Evolutionary conservation across 2,113 vertebrate species (phyloP).

Genomic region (Mastomys coucha): DNA sequence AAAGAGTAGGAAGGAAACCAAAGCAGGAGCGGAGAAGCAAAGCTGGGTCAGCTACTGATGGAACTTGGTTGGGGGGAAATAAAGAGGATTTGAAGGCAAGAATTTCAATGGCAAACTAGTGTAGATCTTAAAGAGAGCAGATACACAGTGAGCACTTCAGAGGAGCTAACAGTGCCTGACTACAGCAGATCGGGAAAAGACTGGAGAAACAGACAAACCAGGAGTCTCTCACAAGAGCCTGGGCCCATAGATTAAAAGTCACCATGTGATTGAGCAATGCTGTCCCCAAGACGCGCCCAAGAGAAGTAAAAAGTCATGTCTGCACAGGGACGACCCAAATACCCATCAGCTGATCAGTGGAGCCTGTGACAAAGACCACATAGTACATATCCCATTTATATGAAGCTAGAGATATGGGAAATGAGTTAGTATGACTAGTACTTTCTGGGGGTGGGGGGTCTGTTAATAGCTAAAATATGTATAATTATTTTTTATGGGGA

Average conservation of each 20-base stretch:
- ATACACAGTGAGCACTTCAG: neutral
- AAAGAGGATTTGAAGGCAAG: conserved; percentile 24
- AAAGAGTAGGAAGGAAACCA: neutral
- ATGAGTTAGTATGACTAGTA: neutral
- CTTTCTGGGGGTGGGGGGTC: too few species aligned
- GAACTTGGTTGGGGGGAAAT: neutral
- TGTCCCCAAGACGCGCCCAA: neutral
- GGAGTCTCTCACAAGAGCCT: neutral
- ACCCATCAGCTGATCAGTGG: neutral
- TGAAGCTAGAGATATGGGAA: neutral
- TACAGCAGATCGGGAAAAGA: neutral
- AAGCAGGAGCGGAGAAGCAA: neutral
- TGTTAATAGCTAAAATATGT: neutral
- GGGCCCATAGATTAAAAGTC: neutral
- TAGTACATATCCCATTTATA: neutral
- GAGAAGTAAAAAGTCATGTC: neutral
- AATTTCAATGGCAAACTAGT: conserved; percentile 17
- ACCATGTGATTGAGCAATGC: neutral
- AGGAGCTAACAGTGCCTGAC: neutral
- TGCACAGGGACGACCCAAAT: neutral
- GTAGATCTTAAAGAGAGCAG: neutral
- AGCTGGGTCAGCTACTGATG: neutral
- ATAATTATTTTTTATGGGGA: neutral
- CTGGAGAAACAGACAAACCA: neutral
- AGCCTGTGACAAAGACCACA: neutral